A percentile compares a stretch with the other conserved stretches of the same genome.
phyloP scores from a whole-genome alignment of 2,797 vertebrate genomes.

The Galago senegalensis region DNA sequence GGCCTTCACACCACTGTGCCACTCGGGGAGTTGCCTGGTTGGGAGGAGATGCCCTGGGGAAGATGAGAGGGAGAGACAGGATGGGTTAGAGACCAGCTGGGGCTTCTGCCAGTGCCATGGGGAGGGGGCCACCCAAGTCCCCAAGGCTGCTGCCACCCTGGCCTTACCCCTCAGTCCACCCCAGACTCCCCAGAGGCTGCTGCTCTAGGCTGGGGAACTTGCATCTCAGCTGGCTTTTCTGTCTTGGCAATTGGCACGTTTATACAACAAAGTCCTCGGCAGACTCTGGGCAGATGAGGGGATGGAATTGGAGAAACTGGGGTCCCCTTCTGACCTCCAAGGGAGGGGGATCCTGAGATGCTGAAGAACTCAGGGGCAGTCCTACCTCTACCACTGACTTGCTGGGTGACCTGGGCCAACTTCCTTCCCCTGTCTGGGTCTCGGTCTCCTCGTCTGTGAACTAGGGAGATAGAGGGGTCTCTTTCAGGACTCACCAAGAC shows the following conservation, averaged over 20 bases:
- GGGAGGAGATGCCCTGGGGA: conserved; percentile 88
- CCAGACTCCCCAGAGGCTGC: not conserved
- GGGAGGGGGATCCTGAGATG: not conserved
- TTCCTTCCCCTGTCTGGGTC: conserved; percentile 84
- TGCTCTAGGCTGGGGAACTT: not conserved
- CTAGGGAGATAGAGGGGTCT: conserved; percentile 77
- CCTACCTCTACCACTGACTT: conserved; percentile 86
- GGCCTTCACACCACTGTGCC: conserved; percentile 95
- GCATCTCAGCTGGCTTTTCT: not conserved
- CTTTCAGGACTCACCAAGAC: conserved; percentile 49
- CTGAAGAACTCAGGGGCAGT: conserved; percentile 40
- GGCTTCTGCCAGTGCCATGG: not conserved
- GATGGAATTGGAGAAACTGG: not conserved
- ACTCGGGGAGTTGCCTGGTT: conserved; percentile 95
- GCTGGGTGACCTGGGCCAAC: conserved; percentile 85
- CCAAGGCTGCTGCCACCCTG: not conserved
- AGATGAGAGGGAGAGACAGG: conserved; percentile 59
- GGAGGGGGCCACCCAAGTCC: not conserved
- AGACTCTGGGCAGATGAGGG: not conserved
- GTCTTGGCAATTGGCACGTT: not conserved
- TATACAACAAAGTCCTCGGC: not conserved
- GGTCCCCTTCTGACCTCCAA: not conserved
- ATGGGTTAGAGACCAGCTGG: conserved; percentile 1
- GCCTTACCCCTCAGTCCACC: not conserved
- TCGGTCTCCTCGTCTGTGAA: conserved; percentile 82